Evolutionary conservation across 2,888 invertebrate genomes (phyloP).

Genomic region (Taenaris catops): DNA sequence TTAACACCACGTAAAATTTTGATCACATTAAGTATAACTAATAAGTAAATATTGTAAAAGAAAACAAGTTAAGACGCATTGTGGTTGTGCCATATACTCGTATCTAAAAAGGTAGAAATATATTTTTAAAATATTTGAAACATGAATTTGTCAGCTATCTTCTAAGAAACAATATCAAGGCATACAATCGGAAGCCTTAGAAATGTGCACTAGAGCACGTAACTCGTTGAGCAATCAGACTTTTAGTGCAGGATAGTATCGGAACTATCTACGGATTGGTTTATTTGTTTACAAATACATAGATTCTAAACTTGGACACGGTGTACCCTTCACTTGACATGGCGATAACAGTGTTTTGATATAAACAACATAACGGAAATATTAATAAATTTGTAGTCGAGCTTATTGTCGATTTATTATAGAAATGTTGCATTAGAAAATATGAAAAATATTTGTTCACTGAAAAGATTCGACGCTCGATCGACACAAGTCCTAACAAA

Average conservation of each 20-base stretch:
- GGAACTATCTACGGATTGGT: conserved; percentile 10
- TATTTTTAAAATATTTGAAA: too few relatives aligned
- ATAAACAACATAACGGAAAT: conserved; percentile 15
- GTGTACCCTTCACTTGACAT: conserved; percentile 11
- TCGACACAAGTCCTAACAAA: too few relatives aligned
- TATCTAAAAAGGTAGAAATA: too few relatives aligned
- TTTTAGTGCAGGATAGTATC: conserved; percentile 11
- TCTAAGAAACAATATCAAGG: conserved; percentile 15
- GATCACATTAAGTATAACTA: too few relatives aligned
- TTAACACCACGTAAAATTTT: too few relatives aligned
- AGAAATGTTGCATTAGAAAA: too few relatives aligned
- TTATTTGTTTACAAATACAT: conserved; percentile 17
- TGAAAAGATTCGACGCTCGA: too few relatives aligned
- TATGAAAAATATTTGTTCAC: too few relatives aligned
- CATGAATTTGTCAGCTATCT: conserved; percentile 12
- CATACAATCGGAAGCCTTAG: conserved; percentile 27
- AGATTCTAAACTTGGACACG: conserved; percentile 13
- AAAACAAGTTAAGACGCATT: too few relatives aligned
- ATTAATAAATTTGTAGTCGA: conserved; percentile 8
- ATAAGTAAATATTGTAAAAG: too few relatives aligned
- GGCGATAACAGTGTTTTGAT: conserved; percentile 6
- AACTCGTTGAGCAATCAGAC: conserved; percentile 25
- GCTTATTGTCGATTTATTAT: conserved; percentile 1
- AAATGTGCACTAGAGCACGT: conserved; percentile 28
- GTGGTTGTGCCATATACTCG: too few relatives aligned